phyloP scores from a whole-genome alignment of 2,888 invertebrate species.

The Plusia festucae region DNA sequence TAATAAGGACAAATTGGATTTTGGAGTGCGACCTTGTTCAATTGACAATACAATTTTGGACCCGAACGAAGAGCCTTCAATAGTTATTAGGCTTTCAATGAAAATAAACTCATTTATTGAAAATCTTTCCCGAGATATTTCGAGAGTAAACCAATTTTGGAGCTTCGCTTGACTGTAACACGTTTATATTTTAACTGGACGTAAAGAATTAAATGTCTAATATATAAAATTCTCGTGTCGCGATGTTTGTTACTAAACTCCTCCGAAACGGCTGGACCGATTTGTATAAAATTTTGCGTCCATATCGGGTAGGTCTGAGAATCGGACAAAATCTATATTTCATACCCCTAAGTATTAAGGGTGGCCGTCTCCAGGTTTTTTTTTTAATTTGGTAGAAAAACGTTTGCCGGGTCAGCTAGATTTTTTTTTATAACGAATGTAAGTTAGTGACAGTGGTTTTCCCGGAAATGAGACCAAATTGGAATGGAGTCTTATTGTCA shows the following conservation, averaged over 20 bases:
- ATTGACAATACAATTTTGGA: constrained; percentile 11
- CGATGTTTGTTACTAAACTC: no score
- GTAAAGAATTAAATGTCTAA: no score
- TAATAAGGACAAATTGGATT: constrained; percentile 15
- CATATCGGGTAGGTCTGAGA: no score
- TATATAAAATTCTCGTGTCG: no score
- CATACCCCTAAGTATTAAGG: no score
- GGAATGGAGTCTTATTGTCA: not conserved
- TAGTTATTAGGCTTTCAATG: constrained; percentile 3
- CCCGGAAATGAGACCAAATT: not conserved
- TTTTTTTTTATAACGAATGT: not conserved
- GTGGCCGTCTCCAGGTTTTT: no score
- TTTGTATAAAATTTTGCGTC: no score
- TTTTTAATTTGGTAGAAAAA: no score
- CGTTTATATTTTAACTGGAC: not conserved
- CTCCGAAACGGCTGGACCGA: no score
- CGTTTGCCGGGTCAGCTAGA: no score
- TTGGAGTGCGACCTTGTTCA: constrained; percentile 7
- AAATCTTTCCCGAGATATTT: not conserved
- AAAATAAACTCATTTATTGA: constrained; percentile 11
- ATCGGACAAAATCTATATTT: no score
- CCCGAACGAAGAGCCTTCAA: not conserved
- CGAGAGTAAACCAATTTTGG: not conserved
- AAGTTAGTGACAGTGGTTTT: not conserved
- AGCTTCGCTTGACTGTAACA: not conserved